Percentiles rank a stretch among this genome's conserved stretches.
phyloP scores from a whole-genome alignment of 2,888 invertebrate genomes.

The Strigamia transsilvanica region DNA sequence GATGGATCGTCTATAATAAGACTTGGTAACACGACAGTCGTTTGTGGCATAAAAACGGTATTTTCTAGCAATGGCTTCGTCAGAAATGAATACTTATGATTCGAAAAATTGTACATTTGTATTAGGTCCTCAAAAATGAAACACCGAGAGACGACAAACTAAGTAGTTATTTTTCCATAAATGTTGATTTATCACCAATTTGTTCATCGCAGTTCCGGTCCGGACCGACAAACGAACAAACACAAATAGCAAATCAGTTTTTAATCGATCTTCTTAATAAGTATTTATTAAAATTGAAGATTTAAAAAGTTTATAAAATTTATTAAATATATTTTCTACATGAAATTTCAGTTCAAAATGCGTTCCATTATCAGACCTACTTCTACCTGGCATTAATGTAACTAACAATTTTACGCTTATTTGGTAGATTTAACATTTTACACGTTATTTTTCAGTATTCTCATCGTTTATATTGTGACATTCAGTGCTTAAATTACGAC shows the following conservation, averaged over 20 bases:
- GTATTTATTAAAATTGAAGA: neutral
- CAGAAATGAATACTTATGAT: neutral
- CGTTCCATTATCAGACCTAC: neutral
- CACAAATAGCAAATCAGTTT: constrained; percentile 16
- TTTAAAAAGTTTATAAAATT: neutral
- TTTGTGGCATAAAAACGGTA: constrained; percentile 87
- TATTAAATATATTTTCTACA: neutral
- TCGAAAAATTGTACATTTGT: neutral
- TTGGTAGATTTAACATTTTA: neutral
- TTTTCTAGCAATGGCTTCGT: constrained; percentile 58
- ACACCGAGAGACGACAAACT: neutral
- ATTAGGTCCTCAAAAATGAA: neutral
- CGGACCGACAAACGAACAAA: neutral
- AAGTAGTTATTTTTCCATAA: neutral
- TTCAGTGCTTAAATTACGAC: neutral
- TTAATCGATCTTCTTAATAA: neutral
- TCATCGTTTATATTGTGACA: neutral
- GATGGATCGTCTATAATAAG: constrained; percentile 56
- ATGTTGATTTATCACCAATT: neutral
- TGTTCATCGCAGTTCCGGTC: neutral
- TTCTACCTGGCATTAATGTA: neutral
- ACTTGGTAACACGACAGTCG: constrained; percentile 81
- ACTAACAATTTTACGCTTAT: neutral
- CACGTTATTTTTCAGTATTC: constrained; percentile 14
- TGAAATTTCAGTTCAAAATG: constrained; percentile 13